Base-by-base conservation (phyloP, 2,888 invertebrate genomes). In the Chymomyza procnemis region DNA sequence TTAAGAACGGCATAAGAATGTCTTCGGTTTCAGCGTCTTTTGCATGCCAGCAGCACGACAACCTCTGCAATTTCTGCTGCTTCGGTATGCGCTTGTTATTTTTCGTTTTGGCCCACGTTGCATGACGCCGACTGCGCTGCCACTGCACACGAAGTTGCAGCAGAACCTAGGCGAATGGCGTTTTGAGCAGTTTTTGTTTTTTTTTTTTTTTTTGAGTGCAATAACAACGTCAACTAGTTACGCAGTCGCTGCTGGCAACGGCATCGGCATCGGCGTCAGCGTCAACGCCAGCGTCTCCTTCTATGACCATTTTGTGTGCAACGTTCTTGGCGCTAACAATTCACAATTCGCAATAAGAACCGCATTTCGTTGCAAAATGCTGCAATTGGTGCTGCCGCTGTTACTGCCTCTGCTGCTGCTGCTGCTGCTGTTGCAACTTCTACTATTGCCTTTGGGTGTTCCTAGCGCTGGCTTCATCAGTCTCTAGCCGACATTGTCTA, bases 401-500 rank as follows among this genome's bases (percentile, higher is more conserved):
- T 26, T 6, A 26, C 4, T 2, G 26, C 26, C 26, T 26, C 6
- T 26, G 26, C 26, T 26, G 56, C 57, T 34, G 57, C 57, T 58
- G 19, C 41, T 46, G 61, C 65, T 71, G 60, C 60, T 69, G 60
- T 58, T 69, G 61, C 61, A 48, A 55, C 30, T 54, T 56, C 64
- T 48, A 50, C 65, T 65, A 56, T 73, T 26, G 71, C 69, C 69
- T 22, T 21, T 21, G 66, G 65, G 67, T 76, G 77, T 69, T 67
- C 68, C 73, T 73, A 64, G 46, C 61, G 64, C 77, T 79, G 77
- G 66, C 83, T 88, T 91, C 89, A 91, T 91, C 89, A 91, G 90
- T 91, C 90, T 90, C 88, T 88, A 90, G 89, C 89, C 89, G 90
- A 91, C 91, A 90, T 90, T 90, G 90, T 90, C 84, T 85, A 88